Conservation (phyloP, 2,888 invertebrate genomes). For the Sarcophaga variegata region DNA sequence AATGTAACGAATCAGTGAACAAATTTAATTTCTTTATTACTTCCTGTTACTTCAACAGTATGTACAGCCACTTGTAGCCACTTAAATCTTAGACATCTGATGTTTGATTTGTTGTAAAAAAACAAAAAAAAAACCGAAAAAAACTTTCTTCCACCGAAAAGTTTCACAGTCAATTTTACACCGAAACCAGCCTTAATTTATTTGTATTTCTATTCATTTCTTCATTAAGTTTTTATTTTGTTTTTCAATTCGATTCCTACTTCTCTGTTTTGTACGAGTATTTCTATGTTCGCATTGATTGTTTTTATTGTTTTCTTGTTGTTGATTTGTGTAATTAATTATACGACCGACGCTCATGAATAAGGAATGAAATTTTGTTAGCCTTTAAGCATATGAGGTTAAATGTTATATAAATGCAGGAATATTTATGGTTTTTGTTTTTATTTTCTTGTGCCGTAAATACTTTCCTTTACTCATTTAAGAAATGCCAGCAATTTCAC, state of each 20-base stretch:
- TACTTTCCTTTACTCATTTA: not conserved
- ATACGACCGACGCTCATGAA: not conserved
- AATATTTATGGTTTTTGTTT: not conserved
- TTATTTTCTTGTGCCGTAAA: not conserved
- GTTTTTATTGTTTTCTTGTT: not conserved
- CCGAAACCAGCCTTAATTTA: not conserved
- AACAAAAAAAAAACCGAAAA: too few species aligned
- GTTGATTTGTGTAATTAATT: slow-evolving; percentile 1
- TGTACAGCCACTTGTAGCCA: not conserved
- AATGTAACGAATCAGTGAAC: not conserved
- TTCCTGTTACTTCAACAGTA: not conserved
- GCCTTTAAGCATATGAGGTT: not conserved
- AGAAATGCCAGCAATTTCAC: too few species aligned
- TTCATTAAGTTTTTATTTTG: not conserved
- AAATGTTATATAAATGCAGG: not conserved
- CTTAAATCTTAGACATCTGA: not conserved
- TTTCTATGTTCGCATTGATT: not conserved
- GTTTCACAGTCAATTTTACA: not conserved
- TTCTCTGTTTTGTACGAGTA: not conserved
- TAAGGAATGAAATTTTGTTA: slow-evolving; percentile 6
- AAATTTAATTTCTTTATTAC: not conserved
- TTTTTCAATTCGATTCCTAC: not conserved
- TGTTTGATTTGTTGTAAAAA: too few species aligned
- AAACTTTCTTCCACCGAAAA: not conserved
- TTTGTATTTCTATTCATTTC: not conserved